Evolutionary conservation across 2,113 vertebrate species (phyloP), one percentile per base, ranked within the genome.

Genomic region (Sander lucioperca): DNA sequence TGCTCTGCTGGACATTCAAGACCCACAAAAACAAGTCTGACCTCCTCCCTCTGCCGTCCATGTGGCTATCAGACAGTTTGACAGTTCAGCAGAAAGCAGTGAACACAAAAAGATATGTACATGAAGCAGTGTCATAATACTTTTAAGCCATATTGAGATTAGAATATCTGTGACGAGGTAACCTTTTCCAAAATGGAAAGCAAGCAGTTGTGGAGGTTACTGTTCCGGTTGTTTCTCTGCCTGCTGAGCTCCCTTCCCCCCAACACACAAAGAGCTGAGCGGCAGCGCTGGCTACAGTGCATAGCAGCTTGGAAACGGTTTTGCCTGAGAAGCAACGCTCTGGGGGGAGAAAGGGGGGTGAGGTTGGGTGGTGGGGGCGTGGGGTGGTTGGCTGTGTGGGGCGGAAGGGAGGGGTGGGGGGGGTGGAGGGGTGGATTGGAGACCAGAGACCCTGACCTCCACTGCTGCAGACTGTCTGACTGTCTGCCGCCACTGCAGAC

Each of bases 191-290:
- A 86, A 54, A 83, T 76, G 83, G 80, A 86, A 77, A 33, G n/a
- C 23, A 5, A 75, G 59, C 81, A 57, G 69, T 25, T 23, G 68
- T 62, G 74, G 80, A 88, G 78, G 77, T 77, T 67, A 56, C 68
- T 72, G 64, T 66, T 80, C 56, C 15, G 23, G 63, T 73, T 74
- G 85, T 47, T 77, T 73, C 67, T n/a, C 74, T 13, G 64, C 68
- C 79, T 59, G 68, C 83, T 61, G 63, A 36, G 75, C 69, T 79
- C 69, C 86, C 84, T 64, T 75, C 71, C 83, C 84, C 84, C 86
- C 80, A 61, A 39, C 75, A 81, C 86, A 91, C 84, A 88, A 90
- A 88, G 84, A 85, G 77, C 86, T 5, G 81, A 53, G 78, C 68
- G 45, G 64, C 79, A 33, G 79, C 39, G 5, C 61, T 62, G 43